phyloP scores from a whole-genome alignment of 1,140 invertebrate genomes.

The Pseudobourletiella spinata region DNA sequence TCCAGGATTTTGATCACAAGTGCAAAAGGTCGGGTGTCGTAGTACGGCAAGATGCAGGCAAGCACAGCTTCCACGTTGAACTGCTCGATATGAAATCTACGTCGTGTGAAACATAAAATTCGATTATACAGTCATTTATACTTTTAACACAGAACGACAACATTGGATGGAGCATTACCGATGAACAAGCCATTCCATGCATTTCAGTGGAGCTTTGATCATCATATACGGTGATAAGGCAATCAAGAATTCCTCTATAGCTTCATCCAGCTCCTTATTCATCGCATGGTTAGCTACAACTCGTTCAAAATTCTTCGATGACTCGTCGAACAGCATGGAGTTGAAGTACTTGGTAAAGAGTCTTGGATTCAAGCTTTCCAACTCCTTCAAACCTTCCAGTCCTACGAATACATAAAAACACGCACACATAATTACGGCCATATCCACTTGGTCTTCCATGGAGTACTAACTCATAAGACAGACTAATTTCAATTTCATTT shows the following conservation, averaged over 20 bases:
- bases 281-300: slow-evolving; percentile 60
- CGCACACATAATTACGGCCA: neutral
- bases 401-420: slow-evolving; percentile 40
- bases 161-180: no score
- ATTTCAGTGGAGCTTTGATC: slow-evolving; percentile 71
- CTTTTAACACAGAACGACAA: no score
- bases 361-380: slow-evolving; percentile 57
- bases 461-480: no score
- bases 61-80: slow-evolving; percentile 76
- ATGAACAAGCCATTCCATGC: slow-evolving; percentile 84
- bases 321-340: slow-evolving; percentile 60
- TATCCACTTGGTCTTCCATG: no score
- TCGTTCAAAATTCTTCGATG: slow-evolving; percentile 66
- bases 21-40: slow-evolving; percentile 80
- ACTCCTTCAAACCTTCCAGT: slow-evolving; percentile 66
- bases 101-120: slow-evolving; percentile 2
- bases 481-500: no score
- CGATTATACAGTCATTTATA: no score
- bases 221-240: slow-evolving; percentile 78
- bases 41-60: slow-evolving; percentile 74
- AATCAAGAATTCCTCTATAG: slow-evolving; percentile 70
- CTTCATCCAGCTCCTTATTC: slow-evolving; percentile 64
- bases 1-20: slow-evolving; percentile 55
- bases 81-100: slow-evolving; percentile 74
- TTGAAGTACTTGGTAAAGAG: slow-evolving; percentile 61